phyloP scores from a whole-genome alignment of 2,797 vertebrate genomes.

The Catamblyrhynchus diadema region DNA sequence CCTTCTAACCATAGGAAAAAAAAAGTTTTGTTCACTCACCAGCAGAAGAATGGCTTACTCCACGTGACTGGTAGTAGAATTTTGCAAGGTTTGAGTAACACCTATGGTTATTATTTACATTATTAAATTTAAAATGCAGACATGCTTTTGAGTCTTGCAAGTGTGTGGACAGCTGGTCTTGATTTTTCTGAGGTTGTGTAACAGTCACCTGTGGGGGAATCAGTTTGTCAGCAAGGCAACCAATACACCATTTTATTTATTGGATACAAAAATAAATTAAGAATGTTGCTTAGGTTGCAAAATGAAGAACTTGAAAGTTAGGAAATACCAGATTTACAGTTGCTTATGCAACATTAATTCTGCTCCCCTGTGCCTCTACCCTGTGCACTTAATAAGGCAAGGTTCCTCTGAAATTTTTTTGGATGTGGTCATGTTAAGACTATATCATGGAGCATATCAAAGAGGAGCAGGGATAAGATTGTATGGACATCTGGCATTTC shows the following conservation, averaged over 20 bases:
- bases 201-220: slow-evolving; percentile 62
- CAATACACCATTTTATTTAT: slow-evolving; percentile 49
- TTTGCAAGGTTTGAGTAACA: slow-evolving; percentile 52
- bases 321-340: slow-evolving; percentile 65
- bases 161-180: slow-evolving; percentile 61
- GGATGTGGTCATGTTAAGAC: not conserved
- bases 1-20: not conserved
- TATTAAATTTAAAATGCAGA: slow-evolving; percentile 50
- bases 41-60: not conserved
- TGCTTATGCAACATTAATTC: slow-evolving; percentile 58
- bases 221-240: slow-evolving; percentile 62
- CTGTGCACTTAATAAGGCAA: slow-evolving; percentile 8
- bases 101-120: slow-evolving; percentile 49
- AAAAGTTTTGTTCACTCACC: not conserved
- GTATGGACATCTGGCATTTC: slow-evolving; percentile 48
- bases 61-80: slow-evolving; percentile 4
- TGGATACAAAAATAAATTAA: slow-evolving; percentile 45
- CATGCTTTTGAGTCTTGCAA: slow-evolving; percentile 42
- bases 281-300: slow-evolving; percentile 57
- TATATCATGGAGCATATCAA: not conserved
- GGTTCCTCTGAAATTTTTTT: slow-evolving; percentile 19
- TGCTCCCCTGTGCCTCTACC: slow-evolving; percentile 19
- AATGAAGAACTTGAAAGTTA: slow-evolving; percentile 45
- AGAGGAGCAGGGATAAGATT: not conserved
- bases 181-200: slow-evolving; percentile 57